Percentiles rank a stretch among this genome's conserved stretches.
These are phyloP conservation scores for Tinea semifulvella DNA, from an alignment of 2,888 invertebrate species.

Conservation along the genomic window DNA sequence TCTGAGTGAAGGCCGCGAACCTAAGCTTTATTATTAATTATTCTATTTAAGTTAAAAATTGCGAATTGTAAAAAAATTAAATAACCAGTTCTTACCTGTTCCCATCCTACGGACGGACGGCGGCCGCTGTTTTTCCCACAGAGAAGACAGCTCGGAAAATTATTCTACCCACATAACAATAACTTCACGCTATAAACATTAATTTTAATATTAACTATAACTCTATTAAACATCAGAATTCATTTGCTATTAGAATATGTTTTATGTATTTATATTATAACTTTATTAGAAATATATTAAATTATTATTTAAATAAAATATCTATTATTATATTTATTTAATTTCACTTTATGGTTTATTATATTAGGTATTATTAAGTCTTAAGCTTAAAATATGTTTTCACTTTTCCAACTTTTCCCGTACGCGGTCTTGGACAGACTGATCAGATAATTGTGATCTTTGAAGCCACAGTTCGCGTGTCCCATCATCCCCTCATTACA, in stretches of 20 bases:
- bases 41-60: not conserved
- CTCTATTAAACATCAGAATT: too few species aligned
- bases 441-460: slow-evolving; percentile 66
- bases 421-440: slow-evolving; percentile 64
- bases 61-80: not conserved
- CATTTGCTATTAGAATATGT: too few species aligned
- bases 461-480: slow-evolving; percentile 64
- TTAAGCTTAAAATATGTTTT: too few species aligned
- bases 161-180: slow-evolving; percentile 17
- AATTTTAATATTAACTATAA: slow-evolving; percentile 3
- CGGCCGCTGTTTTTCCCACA: slow-evolving; percentile 71
- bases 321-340: too few species aligned
- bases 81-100: slow-evolving; percentile 65
- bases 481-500: slow-evolving; percentile 68
- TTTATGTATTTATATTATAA: too few species aligned
- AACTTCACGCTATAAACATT: slow-evolving; percentile 16
- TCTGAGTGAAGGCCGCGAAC: too few species aligned
- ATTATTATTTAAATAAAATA: too few species aligned
- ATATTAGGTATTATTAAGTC: not conserved
- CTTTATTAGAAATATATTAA: too few species aligned
- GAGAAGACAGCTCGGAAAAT: slow-evolving; percentile 54
- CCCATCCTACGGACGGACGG: slow-evolving; percentile 76
- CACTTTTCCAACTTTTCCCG: too few species aligned
- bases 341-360: not conserved
- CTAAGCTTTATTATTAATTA: too few species aligned